Base-by-base conservation (phyloP, 2,113 vertebrate species). In the Hipposideros armiger region DNA sequence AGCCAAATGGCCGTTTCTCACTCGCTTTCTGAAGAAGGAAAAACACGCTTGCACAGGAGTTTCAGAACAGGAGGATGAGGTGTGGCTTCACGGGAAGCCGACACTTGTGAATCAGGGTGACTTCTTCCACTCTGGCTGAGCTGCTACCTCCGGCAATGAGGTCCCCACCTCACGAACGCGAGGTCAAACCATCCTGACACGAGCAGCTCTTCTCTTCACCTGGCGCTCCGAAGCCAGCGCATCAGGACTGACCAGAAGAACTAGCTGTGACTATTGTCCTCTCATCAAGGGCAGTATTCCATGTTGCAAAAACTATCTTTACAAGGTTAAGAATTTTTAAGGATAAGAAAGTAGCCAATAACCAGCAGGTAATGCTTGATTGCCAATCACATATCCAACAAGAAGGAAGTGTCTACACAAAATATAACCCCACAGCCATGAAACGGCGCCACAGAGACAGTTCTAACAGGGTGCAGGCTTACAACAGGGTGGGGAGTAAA, bases 391-490 rank as follows among this genome's bases (percentile, higher is more conserved):
- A 30, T 0, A 0, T 22, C 52, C 45, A 28, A 11, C 22, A 26
- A 7, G 8, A 86, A 15, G 47, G 73, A 72, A 3, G 8, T 2
- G 7, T 24, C 16, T 7, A n/a, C 9, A 66, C 47, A 32, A 36
- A 72, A 26, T 0, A 17, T 9, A 11, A 45, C 52, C 5, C 1
- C 5, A 3, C 4, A 11, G 40, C 52, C 40, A 15, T 4, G 13
- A 22, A 20, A 7, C 0, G 1, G 7, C 0, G 66, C 42, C 73
- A n/a, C 20, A 8, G 15, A 3, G 3, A 13, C 7, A 15, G 54
- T 0, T 4, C 15, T 11, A 5, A 30, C 73, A 36, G 1, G 24
- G 13, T 2, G 24, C n/a, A 50, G 2, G 19, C 66, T 22, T 22
- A 4, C 54, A 2, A 16, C 1, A 11, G 30, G 52, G 69, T 22